Evolutionary conservation across 2,113 vertebrate genomes (phyloP).

Genomic region (Hemibagrus wyckioides): DNA sequence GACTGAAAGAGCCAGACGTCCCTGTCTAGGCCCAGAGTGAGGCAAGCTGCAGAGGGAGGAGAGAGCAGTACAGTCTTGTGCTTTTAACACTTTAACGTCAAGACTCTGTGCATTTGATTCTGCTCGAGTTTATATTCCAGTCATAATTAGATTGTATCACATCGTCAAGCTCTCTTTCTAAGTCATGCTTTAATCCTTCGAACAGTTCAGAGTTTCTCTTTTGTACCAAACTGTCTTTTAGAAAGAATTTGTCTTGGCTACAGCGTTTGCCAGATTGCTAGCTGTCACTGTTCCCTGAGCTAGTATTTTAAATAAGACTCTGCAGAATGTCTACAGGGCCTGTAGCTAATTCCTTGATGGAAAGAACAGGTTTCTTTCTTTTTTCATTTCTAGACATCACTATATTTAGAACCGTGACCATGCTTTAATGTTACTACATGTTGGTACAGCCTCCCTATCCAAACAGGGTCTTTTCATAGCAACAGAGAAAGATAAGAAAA

Average conservation of each 20-base stretch:
- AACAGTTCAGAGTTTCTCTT: conserved; percentile 25
- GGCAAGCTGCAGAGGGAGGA: conserved; percentile 20
- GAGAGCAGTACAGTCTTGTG: not conserved
- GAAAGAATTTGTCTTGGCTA: conserved; percentile 25
- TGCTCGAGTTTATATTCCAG: not conserved
- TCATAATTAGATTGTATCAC: conserved; percentile 7
- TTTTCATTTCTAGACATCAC: conserved; percentile 25
- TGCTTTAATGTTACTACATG: conserved; percentile 19
- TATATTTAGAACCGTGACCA: conserved; percentile 30
- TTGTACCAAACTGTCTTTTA: conserved; percentile 25
- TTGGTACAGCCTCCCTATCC: not conserved
- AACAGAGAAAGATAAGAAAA: not conserved
- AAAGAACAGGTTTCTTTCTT: conserved; percentile 2
- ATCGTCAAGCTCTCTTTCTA: not conserved
- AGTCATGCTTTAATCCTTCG: not conserved
- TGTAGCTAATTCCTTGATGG: conserved; percentile 42
- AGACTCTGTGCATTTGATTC: not conserved
- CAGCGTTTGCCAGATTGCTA: conserved; percentile 32
- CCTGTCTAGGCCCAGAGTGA: conserved; percentile 35
- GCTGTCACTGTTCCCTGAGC: conserved; percentile 13
- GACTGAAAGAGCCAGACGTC: conserved; percentile 24
- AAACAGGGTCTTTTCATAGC: not conserved
- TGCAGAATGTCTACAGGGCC: conserved; percentile 32
- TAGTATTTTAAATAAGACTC: conserved; percentile 52
- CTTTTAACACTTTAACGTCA: conserved; percentile 5